Evolutionary conservation across 2,797 vertebrate species (phyloP).

Genomic region (Coregonus ussuriensis): DNA sequence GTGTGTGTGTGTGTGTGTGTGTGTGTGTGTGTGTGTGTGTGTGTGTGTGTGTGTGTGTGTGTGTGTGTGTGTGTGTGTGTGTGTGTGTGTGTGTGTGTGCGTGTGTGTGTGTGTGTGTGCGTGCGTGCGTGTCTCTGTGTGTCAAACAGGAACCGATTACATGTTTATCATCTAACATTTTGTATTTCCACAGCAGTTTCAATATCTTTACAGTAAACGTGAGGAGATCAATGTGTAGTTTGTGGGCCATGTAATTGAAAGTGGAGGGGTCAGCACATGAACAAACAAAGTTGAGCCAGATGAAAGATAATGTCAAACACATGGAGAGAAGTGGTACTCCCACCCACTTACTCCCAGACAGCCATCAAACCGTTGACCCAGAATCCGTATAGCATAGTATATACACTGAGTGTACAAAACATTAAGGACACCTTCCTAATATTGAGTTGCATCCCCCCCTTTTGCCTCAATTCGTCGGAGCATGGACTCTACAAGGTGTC

Average conservation of each 20-base stretch:
- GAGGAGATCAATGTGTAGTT: constrained; percentile 63
- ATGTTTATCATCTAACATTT: not conserved
- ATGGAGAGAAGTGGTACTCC: constrained; percentile 54
- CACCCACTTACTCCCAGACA: constrained; percentile 28
- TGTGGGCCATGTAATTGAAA: constrained; percentile 69
- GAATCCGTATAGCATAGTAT: not conserved
- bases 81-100: not conserved
- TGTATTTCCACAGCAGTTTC: constrained; percentile 27
- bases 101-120: not conserved
- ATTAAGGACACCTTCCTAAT: too few species aligned
- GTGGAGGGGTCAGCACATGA: constrained; percentile 46
- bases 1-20: too few species aligned
- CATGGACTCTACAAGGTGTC: too few species aligned
- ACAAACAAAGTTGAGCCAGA: constrained; percentile 60
- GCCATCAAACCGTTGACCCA: constrained; percentile 1
- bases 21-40: too few species aligned
- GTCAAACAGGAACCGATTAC: not conserved
- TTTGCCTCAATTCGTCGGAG: too few species aligned
- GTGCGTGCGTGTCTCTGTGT: not conserved
- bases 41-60: not conserved
- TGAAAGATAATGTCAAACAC: constrained; percentile 66
- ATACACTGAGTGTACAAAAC: too few species aligned
- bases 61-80: not conserved
- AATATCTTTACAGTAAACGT: constrained; percentile 45
- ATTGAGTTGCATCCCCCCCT: too few species aligned